Conservation (phyloP, 2,797 vertebrate genomes). For the Sebastolobus alascanus region DNA sequence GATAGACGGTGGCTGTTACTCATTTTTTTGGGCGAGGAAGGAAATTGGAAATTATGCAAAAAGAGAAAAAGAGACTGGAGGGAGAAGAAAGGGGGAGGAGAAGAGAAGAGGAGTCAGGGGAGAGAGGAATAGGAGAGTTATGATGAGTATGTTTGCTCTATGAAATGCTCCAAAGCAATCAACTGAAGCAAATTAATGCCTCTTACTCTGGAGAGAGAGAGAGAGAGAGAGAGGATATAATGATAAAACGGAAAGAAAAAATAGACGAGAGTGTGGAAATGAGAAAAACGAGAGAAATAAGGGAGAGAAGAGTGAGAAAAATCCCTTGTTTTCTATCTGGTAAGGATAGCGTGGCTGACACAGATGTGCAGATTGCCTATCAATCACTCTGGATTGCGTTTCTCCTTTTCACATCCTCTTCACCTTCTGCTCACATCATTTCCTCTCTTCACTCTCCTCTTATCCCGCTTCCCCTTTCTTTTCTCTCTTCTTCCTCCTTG, state of each 20-base stretch:
- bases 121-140: slow-evolving; percentile 35
- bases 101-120: slow-evolving; percentile 32
- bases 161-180: slow-evolving; percentile 68
- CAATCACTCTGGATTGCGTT: slow-evolving; percentile 64
- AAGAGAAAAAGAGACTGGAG: slow-evolving; percentile 41
- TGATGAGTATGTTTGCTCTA: slow-evolving; percentile 60
- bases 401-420: slow-evolving; percentile 46
- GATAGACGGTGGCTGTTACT: slow-evolving; percentile 39
- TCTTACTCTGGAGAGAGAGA: slow-evolving; percentile 50
- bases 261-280: slow-evolving; percentile 17
- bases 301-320: slow-evolving; percentile 3
- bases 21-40: slow-evolving; percentile 35
- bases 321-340: slow-evolving; percentile 25
- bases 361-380: slow-evolving; percentile 68
- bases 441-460: slow-evolving; percentile 27
- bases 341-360: slow-evolving; percentile 46
- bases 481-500: not conserved
- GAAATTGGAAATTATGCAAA: slow-evolving; percentile 69
- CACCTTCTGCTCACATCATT: slow-evolving; percentile 35
- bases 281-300: slow-evolving; percentile 18
- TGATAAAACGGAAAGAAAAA: slow-evolving; percentile 35
- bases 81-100: slow-evolving; percentile 42
- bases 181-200: slow-evolving; percentile 61
- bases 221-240: slow-evolving; percentile 25
- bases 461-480: slow-evolving; percentile 1